Base-by-base conservation (phyloP, 92 coral and sea anemone genomes). In the Porites cylindrica region DNA sequence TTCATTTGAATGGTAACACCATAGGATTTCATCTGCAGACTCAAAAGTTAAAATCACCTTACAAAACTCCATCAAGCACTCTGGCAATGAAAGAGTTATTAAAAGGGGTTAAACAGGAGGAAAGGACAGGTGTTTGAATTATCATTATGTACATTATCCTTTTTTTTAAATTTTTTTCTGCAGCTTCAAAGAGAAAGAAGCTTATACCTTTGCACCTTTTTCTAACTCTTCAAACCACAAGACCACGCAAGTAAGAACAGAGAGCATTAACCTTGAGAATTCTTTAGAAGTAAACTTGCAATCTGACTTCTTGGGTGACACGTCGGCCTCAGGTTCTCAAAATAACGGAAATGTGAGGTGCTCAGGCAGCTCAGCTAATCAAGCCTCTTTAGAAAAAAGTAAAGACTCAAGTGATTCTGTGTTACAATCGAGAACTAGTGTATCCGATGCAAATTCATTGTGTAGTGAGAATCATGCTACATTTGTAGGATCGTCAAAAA, bases 401-500 rank as follows among this genome's bases (percentile, higher is more conserved):
- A 56, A 12, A 10, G 16, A 56, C 4, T 56, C 61, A 14, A 56
- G 61, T 14, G 61, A 56, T 56, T 56, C 61, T 56, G 61, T 10
- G 16, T 56, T 56, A 56, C 17, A 56, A 14, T 2, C 3, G 11
- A 56, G 61, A 56, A 56, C 61, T 56, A 14, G 13, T 14, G 16
- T 56, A 56, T 5, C 11, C 16, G 61, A 56, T 0, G 6, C 47
- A 38, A 38, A 38, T 38, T 38, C 47, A 4, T 38, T 38, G 7
- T 38, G 47, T 0, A 4, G 47, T 38, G 61, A 56, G 61, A 56
- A 56, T 56, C 14, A 4, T 12, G 16, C 32, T 10, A 8, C 54
- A 12, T 20, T 7, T 0, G 4, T 29, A 21, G 82, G 67, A 2
- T 26, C 81, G 3, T 50, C 72, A 17, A 90, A 85, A 86, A 74